Evolutionary conservation across 1,140 invertebrate species (phyloP).

Genomic region (honey bee (Apis mellifera)): Amel_HAv3.1 CM009931.2:12639001-12639500

Average conservation of each 20-base stretch:
- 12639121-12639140: too few relatives aligned
- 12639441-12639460: slow-evolving; percentile 30
- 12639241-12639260: slow-evolving; percentile 41
- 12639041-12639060: too few relatives aligned
- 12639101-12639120: too few relatives aligned
- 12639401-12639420: slow-evolving; percentile 39
- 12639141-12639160: too few relatives aligned
- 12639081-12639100: too few relatives aligned
- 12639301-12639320: slow-evolving; percentile 46
- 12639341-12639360: slow-evolving; percentile 15
- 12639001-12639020: too few relatives aligned
- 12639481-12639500: slow-evolving; percentile 12
- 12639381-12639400: slow-evolving; percentile 16
- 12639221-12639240: slow-evolving; percentile 42
- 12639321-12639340: slow-evolving; percentile 49
- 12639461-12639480: not conserved
- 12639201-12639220: slow-evolving; percentile 22
- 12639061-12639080: too few relatives aligned
- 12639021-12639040: too few relatives aligned
- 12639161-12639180: too few relatives aligned
- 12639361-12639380: not conserved
- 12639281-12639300: slow-evolving; percentile 50
- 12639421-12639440: not conserved
- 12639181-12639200: not conserved
- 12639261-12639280: slow-evolving; percentile 47